These are phyloP conservation scores for Halcyon smyrnensis DNA, from an alignment of 2,797 vertebrate species.

Conservation along the genomic window DNA sequence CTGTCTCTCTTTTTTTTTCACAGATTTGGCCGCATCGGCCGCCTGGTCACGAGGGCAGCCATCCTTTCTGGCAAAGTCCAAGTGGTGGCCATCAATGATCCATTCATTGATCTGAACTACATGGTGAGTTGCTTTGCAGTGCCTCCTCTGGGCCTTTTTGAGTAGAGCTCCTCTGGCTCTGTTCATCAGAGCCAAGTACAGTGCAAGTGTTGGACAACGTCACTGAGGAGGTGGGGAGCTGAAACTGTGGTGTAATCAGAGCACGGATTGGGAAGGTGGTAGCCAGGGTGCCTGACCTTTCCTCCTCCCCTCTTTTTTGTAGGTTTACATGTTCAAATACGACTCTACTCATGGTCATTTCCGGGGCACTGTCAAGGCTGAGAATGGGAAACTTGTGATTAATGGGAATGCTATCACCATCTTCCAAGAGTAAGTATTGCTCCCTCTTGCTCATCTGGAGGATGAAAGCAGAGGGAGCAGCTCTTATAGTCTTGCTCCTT, in stretches of 20 bases:
- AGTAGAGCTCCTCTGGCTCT: neutral
- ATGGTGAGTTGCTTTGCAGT: slow-evolving; percentile 84
- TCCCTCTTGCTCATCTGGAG: fast-evolving
- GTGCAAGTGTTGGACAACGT: neutral
- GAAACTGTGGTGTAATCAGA: too few species aligned
- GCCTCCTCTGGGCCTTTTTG: neutral
- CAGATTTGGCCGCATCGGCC: slow-evolving; percentile 97
- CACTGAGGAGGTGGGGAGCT: neutral
- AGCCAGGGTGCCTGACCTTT: neutral
- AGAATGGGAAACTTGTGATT: slow-evolving; percentile 91
- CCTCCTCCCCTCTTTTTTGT: fast-evolving
- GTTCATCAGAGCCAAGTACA: neutral
- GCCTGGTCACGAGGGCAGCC: slow-evolving; percentile 92
- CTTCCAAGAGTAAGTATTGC: slow-evolving; percentile 91
- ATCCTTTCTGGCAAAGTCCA: slow-evolving; percentile 83
- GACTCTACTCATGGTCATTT: slow-evolving; percentile 95
- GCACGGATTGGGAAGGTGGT: neutral
- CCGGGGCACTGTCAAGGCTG: slow-evolving; percentile 88
- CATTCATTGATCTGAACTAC: slow-evolving; percentile 96
- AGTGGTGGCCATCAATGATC: slow-evolving; percentile 95
- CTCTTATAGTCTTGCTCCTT: neutral
- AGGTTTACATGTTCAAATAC: slow-evolving; percentile 99
- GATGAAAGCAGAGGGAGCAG: neutral
- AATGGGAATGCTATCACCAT: slow-evolving; percentile 88
- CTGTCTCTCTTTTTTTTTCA: neutral